Percentiles rank a stretch among this genome's conserved stretches.
These are phyloP conservation scores for Listronotus bonariensis DNA, from an alignment of 1,140 invertebrate genomes.

Conservation along the genomic window DNA sequence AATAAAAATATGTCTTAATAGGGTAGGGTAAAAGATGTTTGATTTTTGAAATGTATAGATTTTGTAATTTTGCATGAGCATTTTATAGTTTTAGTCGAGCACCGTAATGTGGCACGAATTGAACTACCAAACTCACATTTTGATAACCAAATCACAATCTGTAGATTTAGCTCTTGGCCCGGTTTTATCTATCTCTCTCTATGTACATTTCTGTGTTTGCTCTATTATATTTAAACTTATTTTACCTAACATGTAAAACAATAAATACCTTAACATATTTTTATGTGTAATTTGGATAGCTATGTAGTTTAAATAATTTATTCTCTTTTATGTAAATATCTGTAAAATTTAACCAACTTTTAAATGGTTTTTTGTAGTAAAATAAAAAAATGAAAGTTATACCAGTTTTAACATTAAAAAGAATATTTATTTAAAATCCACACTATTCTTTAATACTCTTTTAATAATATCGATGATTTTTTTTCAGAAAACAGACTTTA, in stretches of 20 bases:
- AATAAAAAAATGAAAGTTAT: too few species aligned
- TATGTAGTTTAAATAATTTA: conserved; percentile 3
- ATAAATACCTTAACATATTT: neutral
- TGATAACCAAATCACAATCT: conserved; percentile 36
- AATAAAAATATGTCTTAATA: too few species aligned
- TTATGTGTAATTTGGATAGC: conserved; percentile 30
- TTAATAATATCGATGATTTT: too few species aligned
- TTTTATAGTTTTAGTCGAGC: conserved; percentile 4
- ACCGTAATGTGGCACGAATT: conserved; percentile 44
- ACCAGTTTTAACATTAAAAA: too few species aligned
- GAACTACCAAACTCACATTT: conserved; percentile 36
- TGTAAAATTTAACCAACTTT: too few species aligned
- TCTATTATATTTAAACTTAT: conserved; percentile 30
- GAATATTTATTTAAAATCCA: too few species aligned
- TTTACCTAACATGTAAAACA: conserved; percentile 7
- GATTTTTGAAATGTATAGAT: neutral
- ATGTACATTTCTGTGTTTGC: conserved; percentile 55
- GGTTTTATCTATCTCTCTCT: conserved; percentile 50
- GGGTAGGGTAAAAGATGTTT: too few species aligned
- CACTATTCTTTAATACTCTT: too few species aligned
- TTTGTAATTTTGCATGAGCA: conserved; percentile 17
- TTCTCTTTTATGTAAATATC: too few species aligned
- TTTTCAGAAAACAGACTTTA: too few species aligned
- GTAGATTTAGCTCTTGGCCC: conserved; percentile 47
- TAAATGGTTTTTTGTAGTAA: too few species aligned